Conservation (phyloP, 2,888 invertebrate genomes). For the Empis livida region DNA sequence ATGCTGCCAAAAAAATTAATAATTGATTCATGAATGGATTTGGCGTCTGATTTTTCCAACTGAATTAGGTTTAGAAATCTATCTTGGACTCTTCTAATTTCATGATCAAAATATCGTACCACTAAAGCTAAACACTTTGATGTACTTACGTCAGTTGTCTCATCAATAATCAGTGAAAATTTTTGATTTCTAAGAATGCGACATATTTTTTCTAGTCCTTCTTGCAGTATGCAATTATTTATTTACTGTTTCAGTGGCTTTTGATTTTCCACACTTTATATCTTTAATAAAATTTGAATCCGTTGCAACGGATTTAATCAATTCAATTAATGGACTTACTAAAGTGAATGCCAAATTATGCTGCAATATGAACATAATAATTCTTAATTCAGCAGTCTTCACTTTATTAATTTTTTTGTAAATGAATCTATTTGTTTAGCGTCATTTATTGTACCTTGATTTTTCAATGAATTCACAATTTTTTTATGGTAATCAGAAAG, state of each 20-base stretch:
- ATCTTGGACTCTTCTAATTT: background rate
- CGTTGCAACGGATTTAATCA: background rate
- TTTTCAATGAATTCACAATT: background rate
- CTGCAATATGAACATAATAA: background rate
- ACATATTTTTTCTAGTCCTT: background rate
- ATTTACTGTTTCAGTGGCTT: constrained; percentile 4
- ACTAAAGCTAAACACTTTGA: background rate
- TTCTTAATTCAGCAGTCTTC: background rate
- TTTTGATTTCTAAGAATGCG: background rate
- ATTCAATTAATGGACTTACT: background rate
- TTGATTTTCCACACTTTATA: constrained; percentile 1
- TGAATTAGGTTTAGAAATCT: background rate
- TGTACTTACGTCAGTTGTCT: background rate
- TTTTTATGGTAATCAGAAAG: background rate
- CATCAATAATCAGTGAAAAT: constrained; percentile 2
- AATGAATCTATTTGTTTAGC: no score
- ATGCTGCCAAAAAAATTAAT: constrained; percentile 3
- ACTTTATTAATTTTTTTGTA: background rate
- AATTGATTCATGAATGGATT: constrained; percentile 5
- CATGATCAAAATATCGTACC: background rate
- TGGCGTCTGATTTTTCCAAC: constrained; percentile 2
- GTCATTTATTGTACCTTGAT: background rate
- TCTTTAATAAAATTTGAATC: constrained; percentile 1
- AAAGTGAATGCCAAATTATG: background rate
- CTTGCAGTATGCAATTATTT: no score